Conservation (phyloP, 1,140 invertebrate genomes). For the Popillia japonica region DNA sequence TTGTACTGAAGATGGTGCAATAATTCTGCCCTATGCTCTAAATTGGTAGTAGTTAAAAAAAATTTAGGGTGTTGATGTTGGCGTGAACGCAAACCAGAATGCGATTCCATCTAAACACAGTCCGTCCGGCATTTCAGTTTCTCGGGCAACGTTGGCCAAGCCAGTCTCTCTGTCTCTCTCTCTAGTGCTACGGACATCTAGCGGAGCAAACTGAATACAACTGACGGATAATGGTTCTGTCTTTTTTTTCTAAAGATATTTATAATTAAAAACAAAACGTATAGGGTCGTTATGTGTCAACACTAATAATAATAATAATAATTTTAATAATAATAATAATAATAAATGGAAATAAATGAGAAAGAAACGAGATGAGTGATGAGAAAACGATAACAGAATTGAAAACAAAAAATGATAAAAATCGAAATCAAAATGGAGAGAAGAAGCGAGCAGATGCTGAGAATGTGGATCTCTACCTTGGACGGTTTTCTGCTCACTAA, state of each 20-base stretch:
- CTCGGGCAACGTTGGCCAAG: constrained; percentile 30
- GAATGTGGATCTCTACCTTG: constrained; percentile 59
- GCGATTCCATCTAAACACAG: constrained; percentile 29
- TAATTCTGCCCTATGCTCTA: no score
- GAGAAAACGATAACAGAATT: background rate
- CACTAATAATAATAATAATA: no score
- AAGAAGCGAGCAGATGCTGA: constrained; percentile 56
- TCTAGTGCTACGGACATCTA: constrained; percentile 51
- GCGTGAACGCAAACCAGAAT: background rate
- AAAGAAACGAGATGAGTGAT: background rate
- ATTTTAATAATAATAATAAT: no score
- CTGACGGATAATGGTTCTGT: constrained; percentile 13
- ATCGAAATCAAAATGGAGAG: constrained; percentile 49
- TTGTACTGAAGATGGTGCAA: no score
- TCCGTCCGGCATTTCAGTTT: background rate
- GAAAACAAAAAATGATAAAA: constrained; percentile 39
- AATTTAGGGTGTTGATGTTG: no score
- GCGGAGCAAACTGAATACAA: constrained; percentile 47
- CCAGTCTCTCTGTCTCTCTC: constrained; percentile 15
- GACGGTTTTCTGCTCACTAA: constrained; percentile 73
- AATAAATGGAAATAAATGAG: background rate
- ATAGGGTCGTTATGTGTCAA: no score
- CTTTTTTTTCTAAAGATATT: no score
- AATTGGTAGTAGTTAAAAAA: no score
- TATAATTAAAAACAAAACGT: no score